Conservation (phyloP, 2,113 vertebrate species). For the Copsychus sechellarum region DNA sequence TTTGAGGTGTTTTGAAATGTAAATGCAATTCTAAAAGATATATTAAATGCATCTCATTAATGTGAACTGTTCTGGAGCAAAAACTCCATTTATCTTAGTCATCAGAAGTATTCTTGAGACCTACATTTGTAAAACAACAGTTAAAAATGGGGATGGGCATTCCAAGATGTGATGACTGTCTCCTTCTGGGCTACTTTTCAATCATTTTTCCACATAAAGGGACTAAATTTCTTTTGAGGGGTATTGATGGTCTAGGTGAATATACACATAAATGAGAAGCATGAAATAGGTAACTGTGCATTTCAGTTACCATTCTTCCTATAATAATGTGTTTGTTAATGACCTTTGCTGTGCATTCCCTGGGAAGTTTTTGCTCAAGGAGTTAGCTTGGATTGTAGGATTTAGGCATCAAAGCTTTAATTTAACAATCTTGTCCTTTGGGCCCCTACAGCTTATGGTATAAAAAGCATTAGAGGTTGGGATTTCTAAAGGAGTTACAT, state of each 20-base stretch:
- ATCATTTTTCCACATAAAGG: not conserved
- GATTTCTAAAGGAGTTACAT: not conserved
- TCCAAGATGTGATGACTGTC: not conserved
- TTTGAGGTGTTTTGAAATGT: not conserved
- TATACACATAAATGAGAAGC: not conserved
- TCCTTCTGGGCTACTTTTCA: not conserved
- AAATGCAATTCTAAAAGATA: not conserved
- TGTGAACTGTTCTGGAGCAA: not conserved
- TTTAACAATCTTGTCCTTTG: not conserved
- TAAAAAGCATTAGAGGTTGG: not conserved
- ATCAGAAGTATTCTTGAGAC: not conserved
- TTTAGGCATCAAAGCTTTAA: slow-evolving; percentile 4
- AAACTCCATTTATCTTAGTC: not conserved
- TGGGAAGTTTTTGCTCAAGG: not conserved
- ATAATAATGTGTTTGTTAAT: not conserved
- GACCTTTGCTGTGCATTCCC: not conserved
- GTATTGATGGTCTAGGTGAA: not conserved
- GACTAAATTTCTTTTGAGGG: not conserved
- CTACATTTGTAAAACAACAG: not conserved
- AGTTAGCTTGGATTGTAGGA: not conserved
- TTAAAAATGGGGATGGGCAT: not conserved
- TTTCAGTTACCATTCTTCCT: not conserved
- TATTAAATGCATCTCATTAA: not conserved
- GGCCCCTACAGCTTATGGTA: not conserved
- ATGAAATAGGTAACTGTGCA: rapidly evolving